These are phyloP conservation scores for Invenusta paracnida DNA, from an alignment of 2,888 invertebrate genomes.

Conservation along the genomic window DNA sequence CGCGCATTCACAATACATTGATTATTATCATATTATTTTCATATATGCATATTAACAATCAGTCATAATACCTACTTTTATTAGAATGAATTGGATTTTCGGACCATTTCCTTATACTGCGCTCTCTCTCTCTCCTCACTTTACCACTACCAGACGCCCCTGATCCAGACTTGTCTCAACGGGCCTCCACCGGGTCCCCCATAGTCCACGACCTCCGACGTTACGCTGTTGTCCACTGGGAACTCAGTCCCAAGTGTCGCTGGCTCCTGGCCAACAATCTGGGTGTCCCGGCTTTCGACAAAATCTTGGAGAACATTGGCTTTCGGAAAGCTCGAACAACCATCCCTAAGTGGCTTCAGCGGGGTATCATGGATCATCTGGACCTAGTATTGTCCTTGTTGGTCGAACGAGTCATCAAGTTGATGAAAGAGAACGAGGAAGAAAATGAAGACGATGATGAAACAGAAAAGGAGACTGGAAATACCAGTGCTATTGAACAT, in stretches of 20 bases:
- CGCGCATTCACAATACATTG: too few relatives aligned
- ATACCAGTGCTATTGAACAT: background rate
- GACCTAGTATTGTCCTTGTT: conserved; percentile 70
- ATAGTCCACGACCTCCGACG: conserved; percentile 38
- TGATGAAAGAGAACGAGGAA: conserved; percentile 31
- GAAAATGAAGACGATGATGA: background rate
- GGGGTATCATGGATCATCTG: conserved; percentile 93
- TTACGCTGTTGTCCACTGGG: conserved; percentile 35
- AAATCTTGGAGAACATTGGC: conserved; percentile 41
- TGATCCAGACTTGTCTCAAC: background rate
- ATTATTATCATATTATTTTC: too few relatives aligned
- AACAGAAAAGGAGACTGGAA: background rate
- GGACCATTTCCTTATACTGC: too few relatives aligned
- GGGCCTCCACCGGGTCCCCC: conserved; percentile 36
- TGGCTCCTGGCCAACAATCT: conserved; percentile 33
- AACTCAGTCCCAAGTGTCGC: conserved; percentile 38
- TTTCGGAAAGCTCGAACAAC: conserved; percentile 63
- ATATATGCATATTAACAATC: too few relatives aligned
- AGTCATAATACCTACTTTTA: too few relatives aligned
- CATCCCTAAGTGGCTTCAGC: conserved; percentile 97
- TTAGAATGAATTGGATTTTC: too few relatives aligned
- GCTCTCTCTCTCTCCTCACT: background rate
- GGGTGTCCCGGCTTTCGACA: conserved; percentile 37
- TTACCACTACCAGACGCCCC: background rate
- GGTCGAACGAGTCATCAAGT: conserved; percentile 48